These are phyloP conservation scores for Buteo buteo DNA, from an alignment of 2,113 vertebrate genomes.

Conservation along the genomic window DNA sequence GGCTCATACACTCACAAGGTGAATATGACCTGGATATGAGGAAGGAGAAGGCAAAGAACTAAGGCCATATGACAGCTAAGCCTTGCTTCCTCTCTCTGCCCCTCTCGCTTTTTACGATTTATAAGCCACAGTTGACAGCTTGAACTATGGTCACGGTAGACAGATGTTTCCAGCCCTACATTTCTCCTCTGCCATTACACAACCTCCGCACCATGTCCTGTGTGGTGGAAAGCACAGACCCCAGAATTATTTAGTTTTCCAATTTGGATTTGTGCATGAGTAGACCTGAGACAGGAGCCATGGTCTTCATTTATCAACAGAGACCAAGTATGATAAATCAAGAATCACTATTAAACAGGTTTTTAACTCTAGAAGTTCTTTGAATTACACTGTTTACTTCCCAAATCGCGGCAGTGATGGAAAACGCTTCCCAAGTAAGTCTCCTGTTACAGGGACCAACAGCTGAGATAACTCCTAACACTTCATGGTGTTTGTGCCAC, in stretches of 20 bases:
- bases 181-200: not conserved
- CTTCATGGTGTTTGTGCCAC: not conserved
- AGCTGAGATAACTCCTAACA: not conserved
- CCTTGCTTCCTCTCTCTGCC: not conserved
- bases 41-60: not conserved
- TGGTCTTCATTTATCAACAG: not conserved
- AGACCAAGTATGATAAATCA: not conserved
- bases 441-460: not conserved
- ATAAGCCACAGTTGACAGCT: not conserved
- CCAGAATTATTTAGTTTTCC: not conserved
- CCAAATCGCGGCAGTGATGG: not conserved
- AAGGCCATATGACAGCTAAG: not conserved
- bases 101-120: not conserved
- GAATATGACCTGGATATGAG: not conserved
- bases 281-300: not conserved
- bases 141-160: not conserved
- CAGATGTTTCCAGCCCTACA: not conserved
- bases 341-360: not conserved
- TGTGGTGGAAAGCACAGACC: not conserved
- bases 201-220: not conserved
- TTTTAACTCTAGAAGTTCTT: not conserved
- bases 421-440: not conserved
- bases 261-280: not conserved
- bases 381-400: not conserved
- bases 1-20: not conserved